These are phyloP conservation scores for Dysdera silvatica DNA, from an alignment of 1,140 invertebrate genomes.

Conservation along the genomic window DNA sequence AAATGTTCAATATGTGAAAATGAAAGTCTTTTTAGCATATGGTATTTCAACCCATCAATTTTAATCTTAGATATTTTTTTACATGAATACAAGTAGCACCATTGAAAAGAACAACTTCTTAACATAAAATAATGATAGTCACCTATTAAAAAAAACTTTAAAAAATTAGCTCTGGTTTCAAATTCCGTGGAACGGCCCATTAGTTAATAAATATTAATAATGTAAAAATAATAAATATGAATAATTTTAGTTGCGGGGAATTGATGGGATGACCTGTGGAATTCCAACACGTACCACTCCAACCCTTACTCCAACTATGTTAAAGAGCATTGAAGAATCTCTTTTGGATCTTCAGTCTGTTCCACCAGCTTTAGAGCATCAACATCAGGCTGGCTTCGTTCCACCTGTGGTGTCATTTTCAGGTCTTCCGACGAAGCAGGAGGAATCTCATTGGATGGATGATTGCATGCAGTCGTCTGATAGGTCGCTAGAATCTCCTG, in stretches of 20 bases:
- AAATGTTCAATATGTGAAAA: too few relatives aligned
- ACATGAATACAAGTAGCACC: too few relatives aligned
- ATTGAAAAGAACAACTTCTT: too few relatives aligned
- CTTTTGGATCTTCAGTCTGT: conserved; percentile 55
- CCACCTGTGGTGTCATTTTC: conserved; percentile 60
- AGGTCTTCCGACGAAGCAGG: conserved; percentile 19
- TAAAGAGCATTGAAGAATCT: conserved; percentile 79
- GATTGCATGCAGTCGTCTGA: conserved; percentile 23
- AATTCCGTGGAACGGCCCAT: background rate
- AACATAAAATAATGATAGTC: conserved; percentile 14
- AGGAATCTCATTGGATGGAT: conserved; percentile 19
- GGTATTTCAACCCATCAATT: too few relatives aligned
- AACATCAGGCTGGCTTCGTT: conserved; percentile 82
- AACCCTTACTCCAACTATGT: conserved; percentile 83
- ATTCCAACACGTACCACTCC: conserved; percentile 82
- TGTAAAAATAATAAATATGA: background rate
- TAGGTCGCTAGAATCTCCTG: conserved; percentile 21
- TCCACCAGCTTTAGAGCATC: conserved; percentile 49
- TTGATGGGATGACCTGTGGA: conserved; percentile 47
- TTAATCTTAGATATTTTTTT: too few relatives aligned
- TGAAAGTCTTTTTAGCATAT: too few relatives aligned
- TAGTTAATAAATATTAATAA: conserved; percentile 14
- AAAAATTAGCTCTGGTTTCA: background rate
- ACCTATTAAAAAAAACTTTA: background rate
- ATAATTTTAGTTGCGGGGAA: conserved; percentile 10